Percentiles rank a stretch among this genome's conserved stretches.
phyloP scores from a whole-genome alignment of 2,888 invertebrate species.

The Machimus atricapillus region DNA sequence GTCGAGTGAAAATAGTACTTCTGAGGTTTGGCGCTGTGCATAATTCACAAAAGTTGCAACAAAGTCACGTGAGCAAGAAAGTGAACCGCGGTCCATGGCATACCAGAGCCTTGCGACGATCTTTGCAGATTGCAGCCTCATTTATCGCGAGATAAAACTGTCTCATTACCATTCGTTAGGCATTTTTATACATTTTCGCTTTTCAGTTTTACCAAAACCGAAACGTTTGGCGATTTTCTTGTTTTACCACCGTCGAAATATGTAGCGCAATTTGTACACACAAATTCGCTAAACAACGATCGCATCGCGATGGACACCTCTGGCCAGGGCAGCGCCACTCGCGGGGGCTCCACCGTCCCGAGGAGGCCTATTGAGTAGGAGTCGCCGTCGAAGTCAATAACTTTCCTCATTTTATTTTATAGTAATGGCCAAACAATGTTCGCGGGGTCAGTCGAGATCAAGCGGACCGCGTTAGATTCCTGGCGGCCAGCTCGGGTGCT shows the following conservation, averaged over 20 bases:
- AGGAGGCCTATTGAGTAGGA: slow-evolving; percentile 24
- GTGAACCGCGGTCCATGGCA: neutral
- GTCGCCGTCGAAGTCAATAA: slow-evolving; percentile 34
- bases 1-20: neutral
- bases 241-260: slow-evolving; percentile 9
- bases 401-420: slow-evolving; percentile 39
- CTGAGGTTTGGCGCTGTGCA: neutral
- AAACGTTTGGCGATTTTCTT: neutral
- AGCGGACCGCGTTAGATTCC: slow-evolving; percentile 1
- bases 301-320: slow-evolving; percentile 2
- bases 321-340: neutral
- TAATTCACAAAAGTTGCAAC: slow-evolving; percentile 6
- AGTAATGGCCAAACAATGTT: slow-evolving; percentile 40
- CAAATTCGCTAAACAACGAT: slow-evolving; percentile 27
- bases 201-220: neutral
- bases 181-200: neutral
- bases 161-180: slow-evolving; percentile 38
- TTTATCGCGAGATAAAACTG: slow-evolving; percentile 40
- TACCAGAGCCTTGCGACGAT: neutral
- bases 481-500: neutral
- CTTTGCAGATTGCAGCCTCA: neutral
- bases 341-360: neutral
- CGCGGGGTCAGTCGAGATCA: slow-evolving; percentile 27
- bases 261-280: slow-evolving; percentile 35
- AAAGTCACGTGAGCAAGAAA: neutral